Conservation (phyloP, 2,797 vertebrate species). For the Melanogrammus aeglefinus region DNA sequence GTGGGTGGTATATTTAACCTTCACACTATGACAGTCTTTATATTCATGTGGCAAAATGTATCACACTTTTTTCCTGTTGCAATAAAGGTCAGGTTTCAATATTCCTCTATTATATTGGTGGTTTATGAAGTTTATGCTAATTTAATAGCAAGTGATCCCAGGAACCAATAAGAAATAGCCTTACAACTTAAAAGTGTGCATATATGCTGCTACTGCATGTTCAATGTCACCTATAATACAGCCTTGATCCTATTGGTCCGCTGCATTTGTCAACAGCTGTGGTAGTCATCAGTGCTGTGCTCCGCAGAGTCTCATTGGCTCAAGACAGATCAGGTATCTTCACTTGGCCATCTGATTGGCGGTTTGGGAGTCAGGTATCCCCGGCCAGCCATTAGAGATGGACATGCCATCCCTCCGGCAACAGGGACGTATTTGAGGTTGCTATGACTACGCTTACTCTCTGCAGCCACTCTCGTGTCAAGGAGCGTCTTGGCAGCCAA, state of each 20-base stretch:
- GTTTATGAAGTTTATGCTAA: too few species aligned
- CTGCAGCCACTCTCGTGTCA: slow-evolving; percentile 34
- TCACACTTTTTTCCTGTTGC: neutral
- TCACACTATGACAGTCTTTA: neutral
- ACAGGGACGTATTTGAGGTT: slow-evolving; percentile 54
- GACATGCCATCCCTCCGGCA: slow-evolving; percentile 53
- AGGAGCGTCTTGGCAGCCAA: slow-evolving; percentile 31
- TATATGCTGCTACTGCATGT: slow-evolving; percentile 24
- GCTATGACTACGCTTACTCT: slow-evolving; percentile 45
- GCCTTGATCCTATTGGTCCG: slow-evolving; percentile 26
- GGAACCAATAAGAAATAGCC: slow-evolving; percentile 26
- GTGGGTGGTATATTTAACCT: neutral
- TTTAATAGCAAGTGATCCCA: slow-evolving; percentile 12
- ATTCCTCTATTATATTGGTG: too few species aligned
- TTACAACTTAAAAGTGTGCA: slow-evolving; percentile 17
- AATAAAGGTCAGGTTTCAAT: neutral
- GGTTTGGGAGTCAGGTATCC: slow-evolving; percentile 51
- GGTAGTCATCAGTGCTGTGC: slow-evolving; percentile 34
- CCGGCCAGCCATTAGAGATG: slow-evolving; percentile 22
- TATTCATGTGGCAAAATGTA: neutral
- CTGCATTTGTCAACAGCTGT: slow-evolving; percentile 45
- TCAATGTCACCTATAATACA: slow-evolving; percentile 3
- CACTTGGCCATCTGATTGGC: slow-evolving; percentile 42
- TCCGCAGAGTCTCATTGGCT: slow-evolving; percentile 54
- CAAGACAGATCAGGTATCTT: slow-evolving; percentile 56